These are phyloP conservation scores for Microctonus hyperodae DNA, from an alignment of 2,888 invertebrate species.

Conservation along the genomic window DNA sequence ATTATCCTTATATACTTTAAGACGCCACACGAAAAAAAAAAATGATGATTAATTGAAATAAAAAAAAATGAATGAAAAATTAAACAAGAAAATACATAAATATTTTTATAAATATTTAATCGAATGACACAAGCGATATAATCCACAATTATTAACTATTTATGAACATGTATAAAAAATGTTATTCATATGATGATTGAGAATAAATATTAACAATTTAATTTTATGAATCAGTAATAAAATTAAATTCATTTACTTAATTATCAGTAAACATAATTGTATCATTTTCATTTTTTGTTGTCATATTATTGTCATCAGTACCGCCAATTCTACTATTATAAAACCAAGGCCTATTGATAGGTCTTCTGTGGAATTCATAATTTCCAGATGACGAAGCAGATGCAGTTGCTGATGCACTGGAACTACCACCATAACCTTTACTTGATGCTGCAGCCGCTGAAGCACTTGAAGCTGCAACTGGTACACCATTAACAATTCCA, in stretches of 20 bases:
- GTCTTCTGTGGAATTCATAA: conserved; percentile 7
- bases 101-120: too few relatives aligned
- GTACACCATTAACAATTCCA: conserved; percentile 34
- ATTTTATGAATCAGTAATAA: not conserved
- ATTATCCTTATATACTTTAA: not conserved
- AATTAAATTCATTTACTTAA: conserved; percentile 11
- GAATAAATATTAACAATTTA: not conserved
- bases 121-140: too few relatives aligned
- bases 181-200: not conserved
- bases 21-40: too few relatives aligned
- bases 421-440: conserved; percentile 1
- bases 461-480: conserved; percentile 32
- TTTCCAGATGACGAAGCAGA: conserved; percentile 19
- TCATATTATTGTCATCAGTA: not conserved
- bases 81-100: too few relatives aligned
- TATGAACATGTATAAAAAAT: too few relatives aligned
- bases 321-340: conserved; percentile 23
- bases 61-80: not conserved
- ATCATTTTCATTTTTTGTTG: not conserved
- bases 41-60: not conserved
- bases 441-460: conserved; percentile 32
- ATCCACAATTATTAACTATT: too few relatives aligned
- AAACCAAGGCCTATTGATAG: conserved; percentile 28
- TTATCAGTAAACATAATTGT: not conserved
- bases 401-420: conserved; percentile 20